A percentile compares a stretch with the other conserved stretches of the same genome.
phyloP scores from a whole-genome alignment of 2,797 vertebrate genomes.

The Australoheros facetus region DNA sequence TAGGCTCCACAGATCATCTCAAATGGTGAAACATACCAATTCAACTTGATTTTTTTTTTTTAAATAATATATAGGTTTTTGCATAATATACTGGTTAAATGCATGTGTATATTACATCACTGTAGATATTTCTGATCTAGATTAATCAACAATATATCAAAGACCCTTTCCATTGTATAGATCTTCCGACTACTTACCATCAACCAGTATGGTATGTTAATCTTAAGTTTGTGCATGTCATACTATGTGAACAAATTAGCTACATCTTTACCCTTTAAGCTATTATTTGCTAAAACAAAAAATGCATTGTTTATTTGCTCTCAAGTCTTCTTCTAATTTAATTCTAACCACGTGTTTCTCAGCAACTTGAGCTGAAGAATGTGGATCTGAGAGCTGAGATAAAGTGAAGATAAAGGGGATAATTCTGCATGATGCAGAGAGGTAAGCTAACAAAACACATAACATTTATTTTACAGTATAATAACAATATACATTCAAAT shows the following conservation, averaged over 20 bases:
- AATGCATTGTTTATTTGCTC: not conserved
- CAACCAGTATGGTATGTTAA: slow-evolving; percentile 55
- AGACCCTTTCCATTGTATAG: too few species aligned
- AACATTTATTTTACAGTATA: fast-evolving
- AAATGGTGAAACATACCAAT: too few species aligned
- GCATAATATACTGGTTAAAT: too few species aligned
- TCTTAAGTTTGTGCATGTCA: not conserved
- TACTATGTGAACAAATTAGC: not conserved
- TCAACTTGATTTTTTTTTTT: too few species aligned
- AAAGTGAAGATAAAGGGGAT: slow-evolving; percentile 85
- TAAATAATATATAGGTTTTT: too few species aligned
- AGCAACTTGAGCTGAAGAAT: slow-evolving; percentile 85
- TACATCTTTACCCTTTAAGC: not conserved
- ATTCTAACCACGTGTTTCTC: slow-evolving; percentile 30
- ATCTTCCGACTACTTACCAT: slow-evolving; percentile 15
- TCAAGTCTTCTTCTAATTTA: not conserved
- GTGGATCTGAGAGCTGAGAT: slow-evolving; percentile 75
- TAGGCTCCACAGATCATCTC: too few species aligned
- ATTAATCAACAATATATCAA: too few species aligned
- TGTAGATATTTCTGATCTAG: too few species aligned
- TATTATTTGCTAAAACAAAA: not conserved
- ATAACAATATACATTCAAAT: not conserved
- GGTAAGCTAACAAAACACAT: slow-evolving; percentile 46
- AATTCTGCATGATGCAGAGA: slow-evolving; percentile 68
- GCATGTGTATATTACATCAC: too few species aligned